Evolutionary conservation across 2,797 vertebrate genomes (phyloP).

Genomic region (Phrynocephalus guinanensis): DNA sequence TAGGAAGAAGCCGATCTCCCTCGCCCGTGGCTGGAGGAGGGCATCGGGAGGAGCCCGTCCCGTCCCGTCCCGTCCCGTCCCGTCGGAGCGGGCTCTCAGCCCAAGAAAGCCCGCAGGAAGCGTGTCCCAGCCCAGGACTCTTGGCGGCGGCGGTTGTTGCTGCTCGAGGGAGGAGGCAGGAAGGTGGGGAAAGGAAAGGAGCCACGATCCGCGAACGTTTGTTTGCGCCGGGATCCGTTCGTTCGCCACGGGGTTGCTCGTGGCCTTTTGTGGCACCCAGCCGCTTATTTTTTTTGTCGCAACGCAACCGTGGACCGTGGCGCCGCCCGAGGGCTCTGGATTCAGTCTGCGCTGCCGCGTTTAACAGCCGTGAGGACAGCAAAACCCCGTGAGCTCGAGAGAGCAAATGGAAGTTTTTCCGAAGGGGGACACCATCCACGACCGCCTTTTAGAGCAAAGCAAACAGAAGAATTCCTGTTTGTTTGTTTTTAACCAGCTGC

Average conservation of each 20-base stretch:
- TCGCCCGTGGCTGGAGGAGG: too few relatives aligned
- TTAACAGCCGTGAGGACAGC: neutral
- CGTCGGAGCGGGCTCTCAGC: too few relatives aligned
- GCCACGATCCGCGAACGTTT: neutral
- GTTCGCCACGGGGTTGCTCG: neutral
- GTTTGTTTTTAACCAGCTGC: too few relatives aligned
- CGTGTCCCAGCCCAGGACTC: too few relatives aligned
- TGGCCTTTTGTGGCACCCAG: neutral
- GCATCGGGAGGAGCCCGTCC: too few relatives aligned
- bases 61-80: too few relatives aligned
- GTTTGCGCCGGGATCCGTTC: neutral
- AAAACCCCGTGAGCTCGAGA: neutral
- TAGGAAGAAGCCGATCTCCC: neutral
- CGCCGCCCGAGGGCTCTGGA: neutral
- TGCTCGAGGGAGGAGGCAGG: too few relatives aligned
- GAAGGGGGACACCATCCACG: too few relatives aligned
- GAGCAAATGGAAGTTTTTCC: neutral
- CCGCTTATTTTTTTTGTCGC: neutral
- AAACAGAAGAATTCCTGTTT: neutral
- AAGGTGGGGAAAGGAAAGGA: neutral
- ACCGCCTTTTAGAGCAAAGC: neutral
- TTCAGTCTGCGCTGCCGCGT: too few relatives aligned
- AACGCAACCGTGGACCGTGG: neutral
- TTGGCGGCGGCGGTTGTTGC: too few relatives aligned
- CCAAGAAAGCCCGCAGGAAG: too few relatives aligned